Conservation (phyloP, 2,888 invertebrate genomes). For the Miltochrista miniata region DNA sequence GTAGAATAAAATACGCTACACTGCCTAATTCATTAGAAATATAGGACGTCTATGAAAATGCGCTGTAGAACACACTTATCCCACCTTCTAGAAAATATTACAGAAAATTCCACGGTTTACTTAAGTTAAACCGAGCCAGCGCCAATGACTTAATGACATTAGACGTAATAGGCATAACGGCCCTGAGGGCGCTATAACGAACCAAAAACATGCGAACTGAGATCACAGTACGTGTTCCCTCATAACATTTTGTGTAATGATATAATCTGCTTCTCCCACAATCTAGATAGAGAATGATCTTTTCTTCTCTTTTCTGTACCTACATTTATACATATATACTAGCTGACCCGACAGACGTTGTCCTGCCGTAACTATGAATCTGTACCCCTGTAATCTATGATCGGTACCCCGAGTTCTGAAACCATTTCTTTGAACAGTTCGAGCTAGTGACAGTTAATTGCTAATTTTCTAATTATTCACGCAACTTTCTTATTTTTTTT, state of each 20-base stretch:
- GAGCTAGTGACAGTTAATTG: too few relatives aligned
- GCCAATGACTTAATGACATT: constrained; percentile 10
- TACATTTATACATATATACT: background rate
- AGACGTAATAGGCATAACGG: constrained; percentile 4
- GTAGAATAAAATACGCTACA: too few relatives aligned
- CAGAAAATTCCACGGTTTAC: constrained; percentile 4
- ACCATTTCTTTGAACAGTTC: too few relatives aligned
- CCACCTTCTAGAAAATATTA: background rate
- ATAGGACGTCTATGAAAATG: background rate
- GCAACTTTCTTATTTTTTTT: too few relatives aligned
- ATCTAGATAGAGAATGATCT: constrained; percentile 2
- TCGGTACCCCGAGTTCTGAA: too few relatives aligned
- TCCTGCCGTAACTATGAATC: too few relatives aligned
- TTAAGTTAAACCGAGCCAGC: constrained; percentile 3
- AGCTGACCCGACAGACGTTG: too few relatives aligned
- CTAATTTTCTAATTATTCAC: too few relatives aligned
- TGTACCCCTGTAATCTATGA: too few relatives aligned
- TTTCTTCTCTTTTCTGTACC: background rate
- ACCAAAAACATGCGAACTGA: constrained; percentile 19
- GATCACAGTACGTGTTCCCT: constrained; percentile 4
- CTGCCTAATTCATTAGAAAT: background rate
- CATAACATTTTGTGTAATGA: background rate
- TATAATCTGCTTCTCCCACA: background rate
- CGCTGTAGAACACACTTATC: too few relatives aligned
- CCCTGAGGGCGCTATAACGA: constrained; percentile 15